phyloP scores from a whole-genome alignment of 2,888 invertebrate species.

The Acanthosepion pharaonis region DNA sequence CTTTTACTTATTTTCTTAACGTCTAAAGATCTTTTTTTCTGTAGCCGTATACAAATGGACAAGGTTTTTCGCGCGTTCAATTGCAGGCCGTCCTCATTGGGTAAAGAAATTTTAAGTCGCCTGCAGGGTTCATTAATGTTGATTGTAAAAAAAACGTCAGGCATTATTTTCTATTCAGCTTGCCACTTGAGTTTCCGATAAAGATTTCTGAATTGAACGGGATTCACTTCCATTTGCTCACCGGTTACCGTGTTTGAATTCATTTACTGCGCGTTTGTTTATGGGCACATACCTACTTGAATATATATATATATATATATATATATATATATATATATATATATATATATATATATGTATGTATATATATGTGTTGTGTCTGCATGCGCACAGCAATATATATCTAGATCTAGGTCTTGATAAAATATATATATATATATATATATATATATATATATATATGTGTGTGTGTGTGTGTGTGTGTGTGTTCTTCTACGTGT shows the following conservation, averaged over 20 bases:
- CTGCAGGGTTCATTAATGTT: slow-evolving; percentile 15
- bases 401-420: not conserved
- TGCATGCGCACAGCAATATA: not conserved
- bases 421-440: not conserved
- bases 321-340: not conserved
- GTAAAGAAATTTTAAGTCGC: not conserved
- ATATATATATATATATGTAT: no score
- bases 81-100: not conserved
- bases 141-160: not conserved
- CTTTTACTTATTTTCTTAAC: not conserved
- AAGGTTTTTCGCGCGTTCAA: not conserved
- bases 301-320: not conserved
- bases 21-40: not conserved
- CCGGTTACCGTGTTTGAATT: not conserved
- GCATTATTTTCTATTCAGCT: not conserved
- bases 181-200: not conserved
- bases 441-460: not conserved
- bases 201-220: not conserved
- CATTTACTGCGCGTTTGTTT: not conserved
- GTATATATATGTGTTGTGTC: not conserved
- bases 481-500: not conserved
- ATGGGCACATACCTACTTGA: not conserved
- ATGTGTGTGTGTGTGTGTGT: not conserved
- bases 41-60: not conserved
- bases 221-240: not conserved